phyloP scores from a whole-genome alignment of 2,113 vertebrate species.

The Bombycilla garrulus region DNA sequence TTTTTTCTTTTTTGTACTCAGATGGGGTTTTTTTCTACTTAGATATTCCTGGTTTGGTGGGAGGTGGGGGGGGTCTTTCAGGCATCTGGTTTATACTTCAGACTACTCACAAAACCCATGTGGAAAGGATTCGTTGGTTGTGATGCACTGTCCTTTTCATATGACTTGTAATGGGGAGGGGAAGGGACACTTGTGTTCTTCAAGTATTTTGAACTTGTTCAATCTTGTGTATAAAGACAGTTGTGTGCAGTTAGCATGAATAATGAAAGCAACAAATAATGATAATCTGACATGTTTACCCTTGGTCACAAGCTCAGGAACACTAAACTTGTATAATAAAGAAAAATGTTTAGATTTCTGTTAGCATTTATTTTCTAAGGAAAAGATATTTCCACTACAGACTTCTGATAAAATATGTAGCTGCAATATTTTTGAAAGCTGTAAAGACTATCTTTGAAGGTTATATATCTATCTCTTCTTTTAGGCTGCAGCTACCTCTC shows the following conservation, averaged over 20 bases:
- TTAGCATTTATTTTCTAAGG: neutral
- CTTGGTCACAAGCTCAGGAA: neutral
- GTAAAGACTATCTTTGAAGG: constrained; percentile 35
- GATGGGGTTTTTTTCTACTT: neutral
- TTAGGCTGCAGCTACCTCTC: constrained; percentile 47
- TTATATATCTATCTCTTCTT: constrained; percentile 59
- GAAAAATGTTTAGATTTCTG: neutral
- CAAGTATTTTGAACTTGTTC: neutral
- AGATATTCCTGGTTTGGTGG: neutral
- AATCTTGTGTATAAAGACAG: neutral
- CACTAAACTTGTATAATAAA: neutral
- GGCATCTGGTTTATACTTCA: neutral
- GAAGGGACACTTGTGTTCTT: neutral
- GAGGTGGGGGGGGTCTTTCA: neutral
- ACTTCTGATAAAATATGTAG: neutral
- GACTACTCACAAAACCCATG: neutral
- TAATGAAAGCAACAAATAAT: neutral
- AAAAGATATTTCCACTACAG: neutral
- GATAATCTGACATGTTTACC: neutral
- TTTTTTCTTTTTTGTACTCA: neutral
- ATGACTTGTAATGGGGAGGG: neutral
- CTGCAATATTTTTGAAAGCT: constrained; percentile 32
- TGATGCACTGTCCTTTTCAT: neutral
- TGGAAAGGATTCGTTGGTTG: neutral
- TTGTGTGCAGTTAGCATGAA: neutral